Evolutionary conservation across 2,888 invertebrate genomes (phyloP).

Genomic region (Epinotia nisella): DNA sequence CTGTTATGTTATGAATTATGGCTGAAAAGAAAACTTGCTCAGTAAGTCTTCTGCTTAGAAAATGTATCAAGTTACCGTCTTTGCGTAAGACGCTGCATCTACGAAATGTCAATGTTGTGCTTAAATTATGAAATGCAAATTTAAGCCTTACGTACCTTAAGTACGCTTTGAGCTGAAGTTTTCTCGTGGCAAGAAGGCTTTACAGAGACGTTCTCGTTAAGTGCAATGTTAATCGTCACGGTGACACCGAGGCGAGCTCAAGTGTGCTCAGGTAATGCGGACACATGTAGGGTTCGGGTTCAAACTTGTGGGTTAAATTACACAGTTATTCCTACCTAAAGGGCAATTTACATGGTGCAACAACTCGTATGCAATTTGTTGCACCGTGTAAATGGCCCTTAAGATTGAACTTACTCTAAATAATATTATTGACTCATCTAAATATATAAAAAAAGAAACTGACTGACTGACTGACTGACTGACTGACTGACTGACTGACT

Average conservation of each 20-base stretch:
- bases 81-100: background rate
- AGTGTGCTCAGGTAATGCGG: conserved; percentile 17
- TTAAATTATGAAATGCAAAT: conserved; percentile 17
- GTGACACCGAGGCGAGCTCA: conserved; percentile 28
- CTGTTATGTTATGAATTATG: no score
- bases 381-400: no score
- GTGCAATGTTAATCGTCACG: conserved; percentile 36
- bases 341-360: no score
- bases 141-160: background rate
- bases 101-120: conserved; percentile 16
- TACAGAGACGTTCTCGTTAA: conserved; percentile 20
- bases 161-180: conserved; percentile 1
- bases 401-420: no score
- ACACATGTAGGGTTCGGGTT: background rate
- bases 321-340: background rate
- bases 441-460: no score
- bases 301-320: background rate
- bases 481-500: no score
- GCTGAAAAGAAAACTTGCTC: no score
- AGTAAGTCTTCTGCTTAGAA: background rate
- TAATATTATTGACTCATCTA: no score
- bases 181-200: background rate
- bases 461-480: no score
- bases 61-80: background rate
- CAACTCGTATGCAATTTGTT: no score